phyloP scores from a whole-genome alignment of 2,888 invertebrate genomes.

The Oeneis ivallda region DNA sequence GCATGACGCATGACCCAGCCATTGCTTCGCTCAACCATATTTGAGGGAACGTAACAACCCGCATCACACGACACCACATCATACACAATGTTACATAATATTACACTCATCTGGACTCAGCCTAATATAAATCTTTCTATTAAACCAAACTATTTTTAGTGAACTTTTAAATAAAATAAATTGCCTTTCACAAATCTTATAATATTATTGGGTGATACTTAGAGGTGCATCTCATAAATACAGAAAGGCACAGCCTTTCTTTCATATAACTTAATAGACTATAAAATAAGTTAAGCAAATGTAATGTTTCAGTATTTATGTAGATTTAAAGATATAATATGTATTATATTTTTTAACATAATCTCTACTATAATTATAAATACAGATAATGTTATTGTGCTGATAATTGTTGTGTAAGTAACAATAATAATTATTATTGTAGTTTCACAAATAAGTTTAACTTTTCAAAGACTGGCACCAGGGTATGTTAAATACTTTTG shows the following conservation, averaged over 20 bases:
- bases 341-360: conserved; percentile 4
- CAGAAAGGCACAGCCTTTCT: neutral
- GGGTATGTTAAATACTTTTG: conserved; percentile 1
- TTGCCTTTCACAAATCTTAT: neutral
- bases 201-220: neutral
- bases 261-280: neutral
- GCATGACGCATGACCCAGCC: too few species aligned
- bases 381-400: neutral
- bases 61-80: too few species aligned
- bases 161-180: conserved; percentile 8
- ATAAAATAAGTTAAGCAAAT: neutral
- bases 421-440: neutral
- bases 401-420: neutral
- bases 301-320: neutral
- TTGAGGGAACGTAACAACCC: too few species aligned
- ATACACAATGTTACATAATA: neutral
- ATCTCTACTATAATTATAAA: neutral
- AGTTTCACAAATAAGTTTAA: neutral
- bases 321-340: neutral
- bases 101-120: neutral
- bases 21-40: too few species aligned
- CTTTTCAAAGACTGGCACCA: conserved; percentile 7
- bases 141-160: conserved; percentile 16
- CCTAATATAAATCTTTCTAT: neutral
- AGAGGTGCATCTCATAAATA: neutral